Base-by-base conservation (phyloP, 2,797 vertebrate species). In the Choloepus didactylus region DNA sequence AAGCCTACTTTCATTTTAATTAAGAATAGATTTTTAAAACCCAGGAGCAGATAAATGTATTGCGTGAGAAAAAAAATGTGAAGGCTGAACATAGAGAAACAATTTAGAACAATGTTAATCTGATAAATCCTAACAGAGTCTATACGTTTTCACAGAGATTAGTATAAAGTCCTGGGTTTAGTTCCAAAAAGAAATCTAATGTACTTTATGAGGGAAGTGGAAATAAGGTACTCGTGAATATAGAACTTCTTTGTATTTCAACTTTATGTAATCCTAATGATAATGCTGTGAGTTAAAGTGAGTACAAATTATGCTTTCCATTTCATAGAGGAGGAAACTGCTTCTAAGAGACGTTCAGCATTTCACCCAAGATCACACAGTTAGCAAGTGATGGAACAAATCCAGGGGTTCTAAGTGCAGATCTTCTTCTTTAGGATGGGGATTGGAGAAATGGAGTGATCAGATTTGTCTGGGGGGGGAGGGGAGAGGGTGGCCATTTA, bases 11-110 rank as follows among this genome's bases (percentile, higher is more conserved):
- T 84, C 29, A 49, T 89, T 95, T 96, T 89, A 92, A 59, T 87
- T 87, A 89, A 41, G 83, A 91, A 56, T 85, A 91, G 29, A 60
- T 51, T 93, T 95, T 85, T 29, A 95, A 75, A 86, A 89, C 27
- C 84, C 44, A 29, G 25, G 27, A 85, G 56, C 18, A 89, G 75
- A 84, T 89, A 51, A 76, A 82, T 88, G 8, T 70, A 82, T 92
- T 56, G 23, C 14, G 51, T 31, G 46, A 89, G 15, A 44, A 59
- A 91, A 31, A 93, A 90, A 91, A 86, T 41, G 27, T 49, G 56
- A 93, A 95, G 69, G 6, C 49, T 82, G 49, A 92, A 70, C 70
- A 64, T 38, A 85, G 62, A 95, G 41, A 91, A 93, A 69, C 31
- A 69, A 31, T 67, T 84, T 76, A 80, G 46, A 92, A 80, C 14